Base-by-base conservation (phyloP, 2,113 vertebrate species). In the Sebastes fasciatus region DNA sequence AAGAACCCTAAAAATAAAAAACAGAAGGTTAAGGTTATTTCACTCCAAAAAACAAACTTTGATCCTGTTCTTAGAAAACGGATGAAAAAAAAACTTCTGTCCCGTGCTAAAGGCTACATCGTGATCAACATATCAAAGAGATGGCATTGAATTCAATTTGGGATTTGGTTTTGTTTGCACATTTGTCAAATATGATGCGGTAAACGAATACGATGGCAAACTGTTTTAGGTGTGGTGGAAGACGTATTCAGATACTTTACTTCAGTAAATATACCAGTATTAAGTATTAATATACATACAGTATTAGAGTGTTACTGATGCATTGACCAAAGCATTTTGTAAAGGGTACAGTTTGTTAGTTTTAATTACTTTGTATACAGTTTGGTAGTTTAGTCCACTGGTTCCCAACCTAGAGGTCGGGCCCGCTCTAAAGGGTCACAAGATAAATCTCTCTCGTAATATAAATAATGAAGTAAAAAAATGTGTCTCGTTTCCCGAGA, bases 1-100 rank as follows among this genome's bases (percentile, higher is more conserved):
- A 75, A 83, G 34, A 58, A 70, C 1, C 14, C 79, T 80, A 88
- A 75, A 79, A 80, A 82, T 72, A 74, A 71, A 69, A 72, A 34
- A 34, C 34, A 74, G 1, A 46, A 70, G 11, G 63, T 12, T 48
- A 11, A 46, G 13, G 46, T 2, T 71, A 73, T 82, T 68, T 43
- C 57, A 62, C 0, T n/a, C 17, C 6, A 58, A 70, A 70, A 64
- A 71, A 40, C 2, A 13, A 65, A 74, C 61, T 71, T 82, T 69
- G 42, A 74, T 77, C 46, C 7, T 63, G 58, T 67, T 74, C 61
- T 80, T 49, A 21, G 70, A 85, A 57, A 80, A 34, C 5, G 54
- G 43, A 55, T 23, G 17, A 17, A 65, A 66, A 14, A 52, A 65
- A 26, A 4, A 0, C 5, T 19, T n/a, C 23, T 51, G n/a, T 79